Percentiles rank a stretch among this genome's conserved stretches.
Evolutionary conservation across 92 coral and sea anemone genomes (phyloP).

Genomic region (Epizoanthus stellaris): DNA sequence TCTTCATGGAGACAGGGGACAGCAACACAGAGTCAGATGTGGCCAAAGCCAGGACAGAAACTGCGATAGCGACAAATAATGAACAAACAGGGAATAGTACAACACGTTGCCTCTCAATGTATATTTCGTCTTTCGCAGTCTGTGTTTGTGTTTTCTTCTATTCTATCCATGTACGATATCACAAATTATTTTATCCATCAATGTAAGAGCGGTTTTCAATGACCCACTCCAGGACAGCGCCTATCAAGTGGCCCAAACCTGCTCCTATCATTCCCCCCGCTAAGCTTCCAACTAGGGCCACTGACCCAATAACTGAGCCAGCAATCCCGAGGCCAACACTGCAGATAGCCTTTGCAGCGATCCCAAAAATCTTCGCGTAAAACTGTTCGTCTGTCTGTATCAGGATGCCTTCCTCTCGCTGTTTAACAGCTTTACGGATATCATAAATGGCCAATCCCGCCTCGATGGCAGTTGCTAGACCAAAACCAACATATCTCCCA

Average conservation of each 20-base stretch:
- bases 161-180: too few relatives aligned
- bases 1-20: too few relatives aligned
- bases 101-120: too few relatives aligned
- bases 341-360: slow-evolving; percentile 15
- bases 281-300: not conserved
- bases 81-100: too few relatives aligned
- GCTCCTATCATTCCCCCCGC: not conserved
- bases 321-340: not conserved
- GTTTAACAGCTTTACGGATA: not conserved
- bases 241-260: not conserved
- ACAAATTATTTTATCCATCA: not conserved
- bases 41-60: too few relatives aligned
- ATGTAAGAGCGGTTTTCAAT: not conserved
- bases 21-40: too few relatives aligned
- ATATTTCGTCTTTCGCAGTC: too few relatives aligned
- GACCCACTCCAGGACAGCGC: not conserved
- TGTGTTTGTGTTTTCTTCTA: too few relatives aligned
- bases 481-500: not conserved
- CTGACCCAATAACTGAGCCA: slow-evolving; percentile 5
- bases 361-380: not conserved
- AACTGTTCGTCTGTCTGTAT: not conserved
- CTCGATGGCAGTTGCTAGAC: not conserved
- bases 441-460: not conserved
- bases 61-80: too few relatives aligned
- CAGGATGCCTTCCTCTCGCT: slow-evolving; percentile 9